A percentile compares a stretch with the other conserved stretches of the same genome.
phyloP scores from a whole-genome alignment of 1,140 invertebrate species.

The Drosophila arizonae region DNA sequence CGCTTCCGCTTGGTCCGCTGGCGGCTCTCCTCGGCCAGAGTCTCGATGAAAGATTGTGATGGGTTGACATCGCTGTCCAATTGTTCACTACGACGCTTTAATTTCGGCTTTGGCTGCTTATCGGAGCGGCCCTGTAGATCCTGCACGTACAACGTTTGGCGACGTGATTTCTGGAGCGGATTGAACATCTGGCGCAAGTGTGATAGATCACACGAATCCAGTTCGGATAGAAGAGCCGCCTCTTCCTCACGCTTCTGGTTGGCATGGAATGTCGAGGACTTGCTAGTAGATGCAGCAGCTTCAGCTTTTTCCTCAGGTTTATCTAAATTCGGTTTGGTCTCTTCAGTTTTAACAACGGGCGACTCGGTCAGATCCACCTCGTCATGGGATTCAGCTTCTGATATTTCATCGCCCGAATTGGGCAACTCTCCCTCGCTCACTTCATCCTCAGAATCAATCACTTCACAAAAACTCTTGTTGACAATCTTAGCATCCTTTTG shows the following conservation, averaged over 20 bases:
- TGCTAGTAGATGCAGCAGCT: not conserved
- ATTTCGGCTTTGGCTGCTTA: conserved; percentile 55
- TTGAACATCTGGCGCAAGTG: conserved; percentile 67
- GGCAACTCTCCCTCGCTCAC: not conserved
- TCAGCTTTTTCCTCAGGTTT: no score
- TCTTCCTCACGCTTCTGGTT: conserved; percentile 44
- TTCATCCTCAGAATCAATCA: conserved; percentile 16
- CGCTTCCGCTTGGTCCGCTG: conserved; percentile 50
- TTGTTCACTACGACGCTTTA: conserved; percentile 61
- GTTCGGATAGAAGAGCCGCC: conserved; percentile 38
- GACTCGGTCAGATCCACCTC: not conserved
- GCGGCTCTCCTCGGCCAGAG: conserved; percentile 40
- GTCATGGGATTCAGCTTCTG: not conserved
- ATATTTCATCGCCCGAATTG: not conserved
- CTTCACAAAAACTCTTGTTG: conserved; percentile 26
- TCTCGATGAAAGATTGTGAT: conserved; percentile 73
- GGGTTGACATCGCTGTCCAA: conserved; percentile 57
- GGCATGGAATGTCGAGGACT: conserved; percentile 17
- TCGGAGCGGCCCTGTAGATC: conserved; percentile 6
- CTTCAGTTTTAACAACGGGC: no score
- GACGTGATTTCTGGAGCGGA: conserved; percentile 65
- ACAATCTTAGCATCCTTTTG: not conserved
- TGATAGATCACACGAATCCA: conserved; percentile 51
- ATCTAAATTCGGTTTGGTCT: no score
- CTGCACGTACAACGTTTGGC: conserved; percentile 52